Evolutionary conservation across 2,113 vertebrate species (phyloP).

Genomic region (Carettochelys insculpta): DNA sequence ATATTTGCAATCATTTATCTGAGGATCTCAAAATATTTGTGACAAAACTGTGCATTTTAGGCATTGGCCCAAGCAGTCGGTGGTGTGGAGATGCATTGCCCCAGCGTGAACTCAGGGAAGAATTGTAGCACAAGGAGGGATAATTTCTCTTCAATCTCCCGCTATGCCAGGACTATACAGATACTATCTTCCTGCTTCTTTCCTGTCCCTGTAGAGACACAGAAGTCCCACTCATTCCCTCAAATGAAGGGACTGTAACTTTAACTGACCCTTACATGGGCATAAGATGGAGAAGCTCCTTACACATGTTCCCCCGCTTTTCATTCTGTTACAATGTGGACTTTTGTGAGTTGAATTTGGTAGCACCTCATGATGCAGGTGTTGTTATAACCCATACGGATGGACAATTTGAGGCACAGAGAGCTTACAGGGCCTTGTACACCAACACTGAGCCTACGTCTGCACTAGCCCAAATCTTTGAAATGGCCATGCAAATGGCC

Average conservation of each 20-base stretch:
- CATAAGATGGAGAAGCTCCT: background rate
- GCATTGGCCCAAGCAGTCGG: background rate
- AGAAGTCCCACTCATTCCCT: background rate
- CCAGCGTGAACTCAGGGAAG: background rate
- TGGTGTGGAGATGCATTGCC: background rate
- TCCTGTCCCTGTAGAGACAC: background rate
- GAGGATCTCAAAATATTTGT: background rate
- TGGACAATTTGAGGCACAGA: background rate
- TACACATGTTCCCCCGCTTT: background rate
- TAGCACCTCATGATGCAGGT: background rate
- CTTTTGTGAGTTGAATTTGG: background rate
- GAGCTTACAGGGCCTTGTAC: background rate
- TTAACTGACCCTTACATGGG: background rate
- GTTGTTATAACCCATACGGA: background rate
- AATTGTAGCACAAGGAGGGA: background rate
- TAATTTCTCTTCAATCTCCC: background rate
- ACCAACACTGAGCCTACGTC: background rate
- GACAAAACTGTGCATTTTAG: background rate
- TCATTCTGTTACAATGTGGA: background rate
- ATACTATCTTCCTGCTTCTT: background rate
- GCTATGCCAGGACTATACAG: background rate
- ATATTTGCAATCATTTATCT: background rate
- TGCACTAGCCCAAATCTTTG: too few species aligned
- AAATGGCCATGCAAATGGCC: too few species aligned
- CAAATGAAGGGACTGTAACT: background rate